A percentile compares a stretch with the other conserved stretches of the same genome.
Evolutionary conservation across 1,140 invertebrate species (phyloP).

Genomic region (Heliothis virescens): DNA sequence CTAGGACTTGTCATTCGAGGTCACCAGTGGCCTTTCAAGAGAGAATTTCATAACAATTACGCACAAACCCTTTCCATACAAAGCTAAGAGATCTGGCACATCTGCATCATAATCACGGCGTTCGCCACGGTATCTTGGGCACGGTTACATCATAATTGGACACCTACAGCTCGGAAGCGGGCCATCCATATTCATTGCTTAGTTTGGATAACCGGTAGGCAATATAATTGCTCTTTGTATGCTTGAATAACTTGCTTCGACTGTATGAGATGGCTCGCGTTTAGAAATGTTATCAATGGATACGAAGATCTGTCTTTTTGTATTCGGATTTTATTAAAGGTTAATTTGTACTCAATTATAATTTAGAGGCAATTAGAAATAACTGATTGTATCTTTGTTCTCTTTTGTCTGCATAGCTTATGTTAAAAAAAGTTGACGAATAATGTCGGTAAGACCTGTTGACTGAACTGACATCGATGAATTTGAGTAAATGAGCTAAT

Average conservation of each 20-base stretch:
- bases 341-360: no score
- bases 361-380: no score
- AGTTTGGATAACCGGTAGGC: constrained; percentile 67
- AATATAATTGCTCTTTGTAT: constrained; percentile 53
- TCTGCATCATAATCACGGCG: constrained; percentile 25
- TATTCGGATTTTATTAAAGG: not conserved
- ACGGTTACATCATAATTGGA: constrained; percentile 71
- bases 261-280: constrained; percentile 13
- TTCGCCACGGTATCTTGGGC: constrained; percentile 36
- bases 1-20: no score
- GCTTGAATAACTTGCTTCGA: constrained; percentile 25
- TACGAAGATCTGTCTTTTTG: not conserved
- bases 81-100: constrained; percentile 18
- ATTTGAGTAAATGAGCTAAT: no score
- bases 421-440: no score
- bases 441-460: no score
- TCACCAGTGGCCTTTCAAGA: no score
- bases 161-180: constrained; percentile 66
- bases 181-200: constrained; percentile 74
- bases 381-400: no score
- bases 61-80: not conserved
- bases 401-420: no score
- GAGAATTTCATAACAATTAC: not conserved
- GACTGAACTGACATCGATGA: no score
- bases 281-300: constrained; percentile 3